Evolutionary conservation across 2,797 vertebrate species (phyloP), one percentile per base, ranked within the genome.

Genomic region (Mastacembelus armatus): DNA sequence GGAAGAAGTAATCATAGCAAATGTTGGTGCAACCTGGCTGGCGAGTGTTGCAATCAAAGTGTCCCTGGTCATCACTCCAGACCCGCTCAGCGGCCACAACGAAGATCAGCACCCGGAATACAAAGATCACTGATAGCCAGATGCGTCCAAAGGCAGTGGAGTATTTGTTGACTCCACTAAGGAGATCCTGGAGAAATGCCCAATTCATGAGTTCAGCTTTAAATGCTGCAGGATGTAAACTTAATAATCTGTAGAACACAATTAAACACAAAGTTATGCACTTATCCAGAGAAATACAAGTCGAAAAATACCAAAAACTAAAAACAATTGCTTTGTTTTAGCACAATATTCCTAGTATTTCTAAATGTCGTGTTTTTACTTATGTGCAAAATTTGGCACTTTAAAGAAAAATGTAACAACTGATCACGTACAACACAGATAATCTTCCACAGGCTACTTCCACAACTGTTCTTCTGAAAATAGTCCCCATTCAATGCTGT

Each of bases 21-120:
- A 94, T 94, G 0, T 98, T 98, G 87, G 93, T 92, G 90, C 96
- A 98, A 58, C 96, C 97, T 0, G 96, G 96, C 64, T 97, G 96
- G 42, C 88, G 89, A 0, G 95, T 98, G 88, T 98, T 96, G 78
- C 97, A 98, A 75, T 97, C 96, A 0, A 98, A 98, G 54, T 96
- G 94, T 40, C 94, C 95, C 88, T 97, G 96, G 80, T 98, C 96
- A 0, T 98, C 96, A 0, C 94, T 94, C 95, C 96, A 98, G 29
- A 98, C 96, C 0, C 93, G 91, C 77, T 98, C 96, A 0, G 96
- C 96, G 0, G 96, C 96, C 76, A 98, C 96, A 74, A 98, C 97
- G 0, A 95, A 98, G 62, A 98, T 95, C 90, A 98, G 67, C 48
- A 98, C 94, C 0, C 96, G 92, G 82, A 98, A 98, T 22, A 98